These are phyloP conservation scores for Xiphorhynchus elegans DNA, from an alignment of 2,113 vertebrate species.

Conservation along the genomic window DNA sequence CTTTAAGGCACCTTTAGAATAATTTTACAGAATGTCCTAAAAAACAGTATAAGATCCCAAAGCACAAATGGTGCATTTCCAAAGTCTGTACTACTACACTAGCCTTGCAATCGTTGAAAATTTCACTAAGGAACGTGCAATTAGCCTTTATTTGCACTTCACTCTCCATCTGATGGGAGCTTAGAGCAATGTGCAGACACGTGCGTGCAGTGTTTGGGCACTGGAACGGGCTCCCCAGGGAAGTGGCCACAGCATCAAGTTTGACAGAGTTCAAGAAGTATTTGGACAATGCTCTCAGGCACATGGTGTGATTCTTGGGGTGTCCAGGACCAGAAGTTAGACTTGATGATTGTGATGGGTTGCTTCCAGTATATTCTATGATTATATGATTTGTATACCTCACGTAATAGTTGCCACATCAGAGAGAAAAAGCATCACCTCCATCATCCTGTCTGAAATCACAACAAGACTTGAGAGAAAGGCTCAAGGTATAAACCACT, in stretches of 20 bases:
- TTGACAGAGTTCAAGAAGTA: neutral
- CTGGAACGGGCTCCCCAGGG: neutral
- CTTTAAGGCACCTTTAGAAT: neutral
- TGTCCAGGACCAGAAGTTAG: neutral
- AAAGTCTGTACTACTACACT: neutral
- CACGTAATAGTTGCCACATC: neutral
- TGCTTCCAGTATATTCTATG: neutral
- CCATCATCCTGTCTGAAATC: neutral
- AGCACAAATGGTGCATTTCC: neutral
- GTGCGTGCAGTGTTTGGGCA: neutral
- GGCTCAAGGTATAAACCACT: neutral
- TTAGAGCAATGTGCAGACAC: neutral
- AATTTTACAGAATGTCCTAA: neutral
- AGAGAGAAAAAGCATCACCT: neutral
- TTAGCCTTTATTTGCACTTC: neutral
- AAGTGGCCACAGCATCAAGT: neutral
- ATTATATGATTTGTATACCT: neutral
- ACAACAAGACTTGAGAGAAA: neutral
- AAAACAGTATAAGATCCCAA: neutral
- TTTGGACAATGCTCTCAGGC: neutral
- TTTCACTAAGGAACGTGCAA: neutral
- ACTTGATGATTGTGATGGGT: neutral
- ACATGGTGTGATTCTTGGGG: neutral
- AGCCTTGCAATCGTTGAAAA: neutral
- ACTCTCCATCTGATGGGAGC: neutral